phyloP scores from a whole-genome alignment of 1,140 invertebrate genomes.

The Nebria ingens region DNA sequence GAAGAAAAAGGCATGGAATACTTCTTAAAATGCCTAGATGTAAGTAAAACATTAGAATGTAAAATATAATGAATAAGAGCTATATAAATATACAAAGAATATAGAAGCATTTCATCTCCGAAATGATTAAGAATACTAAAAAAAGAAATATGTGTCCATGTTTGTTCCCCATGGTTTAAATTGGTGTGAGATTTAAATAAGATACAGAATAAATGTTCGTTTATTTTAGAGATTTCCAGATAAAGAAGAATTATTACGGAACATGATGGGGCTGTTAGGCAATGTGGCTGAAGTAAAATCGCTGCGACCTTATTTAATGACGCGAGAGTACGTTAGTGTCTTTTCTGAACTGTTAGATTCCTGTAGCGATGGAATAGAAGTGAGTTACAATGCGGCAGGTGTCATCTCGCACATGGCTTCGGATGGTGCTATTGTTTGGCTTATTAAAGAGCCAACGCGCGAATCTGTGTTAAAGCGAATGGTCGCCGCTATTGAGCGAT shows the following conservation, averaged over 20 bases:
- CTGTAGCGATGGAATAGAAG: constrained; percentile 87
- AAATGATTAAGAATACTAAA: too few species aligned
- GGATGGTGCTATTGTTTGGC: constrained; percentile 80
- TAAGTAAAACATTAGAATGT: constrained; percentile 30
- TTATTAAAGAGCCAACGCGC: constrained; percentile 54
- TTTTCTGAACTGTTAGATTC: constrained; percentile 80
- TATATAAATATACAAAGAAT: not conserved
- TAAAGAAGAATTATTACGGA: constrained; percentile 79
- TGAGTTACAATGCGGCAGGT: constrained; percentile 93
- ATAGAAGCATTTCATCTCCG: too few species aligned
- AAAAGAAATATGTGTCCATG: too few species aligned
- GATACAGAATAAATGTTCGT: too few species aligned
- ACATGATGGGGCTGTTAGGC: constrained; percentile 94
- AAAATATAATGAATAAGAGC: not conserved
- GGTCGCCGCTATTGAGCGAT: constrained; percentile 71
- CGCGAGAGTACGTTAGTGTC: constrained; percentile 68
- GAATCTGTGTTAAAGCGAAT: constrained; percentile 66
- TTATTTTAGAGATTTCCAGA: constrained; percentile 63
- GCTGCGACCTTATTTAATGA: constrained; percentile 78
- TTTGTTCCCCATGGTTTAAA: too few species aligned
- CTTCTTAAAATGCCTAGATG: constrained; percentile 74
- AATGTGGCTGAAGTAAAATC: constrained; percentile 91
- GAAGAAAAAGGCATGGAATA: constrained; percentile 75
- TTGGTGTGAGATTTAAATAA: too few species aligned
- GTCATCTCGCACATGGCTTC: constrained; percentile 92